Evolutionary conservation across 2,888 invertebrate species (phyloP).

Genomic region (Allygus modestus): DNA sequence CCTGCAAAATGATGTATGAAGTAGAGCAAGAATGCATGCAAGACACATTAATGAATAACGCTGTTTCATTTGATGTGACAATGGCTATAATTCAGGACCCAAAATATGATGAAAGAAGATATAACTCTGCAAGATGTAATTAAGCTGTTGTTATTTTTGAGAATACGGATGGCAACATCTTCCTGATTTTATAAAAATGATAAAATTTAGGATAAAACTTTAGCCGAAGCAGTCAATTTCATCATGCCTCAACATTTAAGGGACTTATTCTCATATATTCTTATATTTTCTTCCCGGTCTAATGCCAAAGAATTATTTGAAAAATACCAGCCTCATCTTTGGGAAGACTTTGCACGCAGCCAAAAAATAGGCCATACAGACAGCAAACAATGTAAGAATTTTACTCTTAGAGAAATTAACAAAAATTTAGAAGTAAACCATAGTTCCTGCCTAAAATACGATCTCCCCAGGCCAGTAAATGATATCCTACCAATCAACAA

Average conservation of each 20-base stretch:
- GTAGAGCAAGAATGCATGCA: constrained; percentile 25
- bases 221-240: constrained; percentile 9
- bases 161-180: constrained; percentile 13
- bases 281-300: not conserved
- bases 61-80: constrained; percentile 23
- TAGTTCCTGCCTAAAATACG: constrained; percentile 4
- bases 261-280: constrained; percentile 18
- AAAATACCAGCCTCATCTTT: constrained; percentile 14
- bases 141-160: constrained; percentile 17
- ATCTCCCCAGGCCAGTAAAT: constrained; percentile 10
- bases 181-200: not conserved
- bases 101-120: constrained; percentile 24
- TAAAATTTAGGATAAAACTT: constrained; percentile 4
- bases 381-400: not conserved
- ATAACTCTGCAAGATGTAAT: constrained; percentile 12
- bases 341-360: constrained; percentile 23
- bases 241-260: not conserved
- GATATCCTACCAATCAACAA: constrained; percentile 2
- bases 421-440: not conserved
- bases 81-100: constrained; percentile 25
- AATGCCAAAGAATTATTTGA: not conserved
- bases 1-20: constrained; percentile 30
- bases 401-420: not conserved
- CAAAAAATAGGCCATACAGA: constrained; percentile 19
- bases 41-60: not conserved